phyloP scores from a whole-genome alignment of 2,797 vertebrate species.

The Pantherophis alleghaniensis region DNA sequence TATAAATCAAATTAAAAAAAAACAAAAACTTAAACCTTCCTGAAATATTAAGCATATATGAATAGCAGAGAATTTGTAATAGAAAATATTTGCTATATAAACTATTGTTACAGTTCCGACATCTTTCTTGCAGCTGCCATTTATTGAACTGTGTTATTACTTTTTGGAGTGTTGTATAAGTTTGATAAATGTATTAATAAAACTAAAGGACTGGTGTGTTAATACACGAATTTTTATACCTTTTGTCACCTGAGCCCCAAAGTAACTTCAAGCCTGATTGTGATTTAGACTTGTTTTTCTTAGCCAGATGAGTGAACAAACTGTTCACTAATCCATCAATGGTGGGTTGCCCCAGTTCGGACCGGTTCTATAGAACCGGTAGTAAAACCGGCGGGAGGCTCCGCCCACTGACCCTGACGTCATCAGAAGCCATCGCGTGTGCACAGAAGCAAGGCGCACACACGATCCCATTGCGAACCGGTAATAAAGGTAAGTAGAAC shows the following conservation, averaged over 20 bases:
- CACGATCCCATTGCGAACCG: too few relatives aligned
- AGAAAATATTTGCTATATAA: constrained; percentile 49
- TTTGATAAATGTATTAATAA: background rate
- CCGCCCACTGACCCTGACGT: too few relatives aligned
- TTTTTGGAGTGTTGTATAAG: background rate
- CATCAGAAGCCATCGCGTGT: too few relatives aligned
- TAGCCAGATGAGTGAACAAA: background rate
- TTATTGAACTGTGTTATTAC: background rate
- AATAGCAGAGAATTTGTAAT: constrained; percentile 3
- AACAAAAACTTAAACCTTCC: background rate
- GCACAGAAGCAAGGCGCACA: too few relatives aligned
- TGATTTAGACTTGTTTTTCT: background rate
- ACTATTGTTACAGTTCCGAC: background rate
- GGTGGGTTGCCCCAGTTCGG: too few relatives aligned
- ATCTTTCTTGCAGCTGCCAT: background rate
- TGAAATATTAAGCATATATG: background rate
- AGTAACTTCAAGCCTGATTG: background rate
- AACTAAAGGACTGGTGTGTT: background rate
- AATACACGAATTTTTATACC: background rate
- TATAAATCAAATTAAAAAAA: too few relatives aligned
- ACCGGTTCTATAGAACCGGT: too few relatives aligned
- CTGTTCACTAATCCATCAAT: background rate
- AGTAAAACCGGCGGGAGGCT: too few relatives aligned
- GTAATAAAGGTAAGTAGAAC: too few relatives aligned
- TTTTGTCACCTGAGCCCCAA: background rate